A percentile compares a stretch with the other conserved stretches of the same genome.
phyloP scores from a whole-genome alignment of 2,113 vertebrate genomes.

The Caloenas nicobarica region DNA sequence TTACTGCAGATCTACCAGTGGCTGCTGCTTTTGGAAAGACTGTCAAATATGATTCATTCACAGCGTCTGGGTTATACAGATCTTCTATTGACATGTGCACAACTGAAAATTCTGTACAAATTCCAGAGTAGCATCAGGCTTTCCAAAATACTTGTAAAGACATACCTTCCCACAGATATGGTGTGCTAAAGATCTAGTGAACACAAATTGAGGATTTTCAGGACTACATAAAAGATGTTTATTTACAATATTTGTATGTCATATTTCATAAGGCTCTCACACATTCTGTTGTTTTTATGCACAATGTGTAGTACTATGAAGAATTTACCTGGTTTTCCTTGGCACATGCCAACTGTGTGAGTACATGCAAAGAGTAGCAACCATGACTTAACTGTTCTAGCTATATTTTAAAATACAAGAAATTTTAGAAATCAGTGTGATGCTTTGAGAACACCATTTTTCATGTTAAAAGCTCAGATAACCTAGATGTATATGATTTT shows the following conservation, averaged over 20 bases:
- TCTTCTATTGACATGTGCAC: neutral
- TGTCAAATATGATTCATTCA: slow-evolving; percentile 52
- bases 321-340: neutral
- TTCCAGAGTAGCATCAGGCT: neutral
- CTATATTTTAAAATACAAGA: neutral
- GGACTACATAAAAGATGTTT: neutral
- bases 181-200: neutral
- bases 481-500: neutral
- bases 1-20: slow-evolving; percentile 48
- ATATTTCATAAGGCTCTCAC: neutral
- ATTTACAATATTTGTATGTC: neutral
- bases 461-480: neutral
- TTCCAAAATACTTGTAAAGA: slow-evolving; percentile 18
- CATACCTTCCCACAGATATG: neutral
- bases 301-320: neutral
- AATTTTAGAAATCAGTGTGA: neutral
- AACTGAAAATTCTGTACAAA: slow-evolving; percentile 5
- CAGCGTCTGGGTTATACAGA: slow-evolving; percentile 18
- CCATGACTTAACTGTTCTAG: neutral
- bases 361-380: neutral
- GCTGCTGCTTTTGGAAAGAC: slow-evolving; percentile 46
- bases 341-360: neutral
- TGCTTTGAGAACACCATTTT: neutral
- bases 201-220: neutral
- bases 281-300: neutral